Evolutionary conservation across 2,888 invertebrate genomes (phyloP).

Genomic region (Ophion ventricosus): DNA sequence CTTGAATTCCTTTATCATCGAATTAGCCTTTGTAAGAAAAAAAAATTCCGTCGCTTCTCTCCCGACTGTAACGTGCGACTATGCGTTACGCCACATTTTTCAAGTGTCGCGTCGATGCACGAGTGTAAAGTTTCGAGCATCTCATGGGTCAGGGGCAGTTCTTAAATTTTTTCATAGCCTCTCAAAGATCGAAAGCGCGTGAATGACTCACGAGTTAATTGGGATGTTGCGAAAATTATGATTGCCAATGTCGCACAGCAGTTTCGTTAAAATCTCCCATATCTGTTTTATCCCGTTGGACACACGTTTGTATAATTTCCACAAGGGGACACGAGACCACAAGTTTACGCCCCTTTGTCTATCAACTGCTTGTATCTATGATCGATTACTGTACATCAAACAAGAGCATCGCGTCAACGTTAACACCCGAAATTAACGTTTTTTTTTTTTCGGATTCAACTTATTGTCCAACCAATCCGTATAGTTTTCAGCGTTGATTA

Average conservation of each 20-base stretch:
- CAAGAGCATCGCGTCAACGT: neutral
- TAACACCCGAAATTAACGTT: neutral
- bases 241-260: conserved; percentile 2
- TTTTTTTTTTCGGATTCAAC: neutral
- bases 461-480: neutral
- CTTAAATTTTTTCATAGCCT: neutral
- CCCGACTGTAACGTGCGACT: neutral
- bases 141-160: neutral
- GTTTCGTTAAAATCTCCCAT: conserved; percentile 4
- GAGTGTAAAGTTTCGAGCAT: neutral
- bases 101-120: neutral
- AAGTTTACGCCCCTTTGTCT: neutral
- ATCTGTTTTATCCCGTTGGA: neutral
- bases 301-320: neutral
- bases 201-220: neutral
- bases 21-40: neutral
- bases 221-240: neutral
- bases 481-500: neutral
- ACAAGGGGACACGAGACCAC: neutral
- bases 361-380: neutral
- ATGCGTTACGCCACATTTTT: neutral
- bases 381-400: neutral
- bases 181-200: neutral
- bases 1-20: neutral
- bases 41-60: neutral